Evolutionary conservation across 1,140 invertebrate genomes (phyloP), one percentile per base, ranked within the genome.

Genomic region (Drosophila simulans): DNA sequence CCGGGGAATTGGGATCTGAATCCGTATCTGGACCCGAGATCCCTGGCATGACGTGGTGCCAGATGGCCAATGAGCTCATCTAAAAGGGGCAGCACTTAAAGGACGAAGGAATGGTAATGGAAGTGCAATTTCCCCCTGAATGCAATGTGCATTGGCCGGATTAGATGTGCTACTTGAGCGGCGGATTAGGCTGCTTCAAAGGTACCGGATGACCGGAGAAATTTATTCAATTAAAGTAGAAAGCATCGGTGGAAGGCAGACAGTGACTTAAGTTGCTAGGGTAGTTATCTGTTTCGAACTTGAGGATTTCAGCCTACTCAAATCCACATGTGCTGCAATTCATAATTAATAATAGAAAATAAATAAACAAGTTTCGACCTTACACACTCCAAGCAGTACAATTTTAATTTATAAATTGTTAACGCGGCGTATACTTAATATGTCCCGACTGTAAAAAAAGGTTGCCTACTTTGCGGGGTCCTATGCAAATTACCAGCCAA

Each of bases 401-500:
- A 7, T 31, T 43, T 20, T 20, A 12, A 12, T 39, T 39, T 12
- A 3, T 5, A 39, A 39, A 39, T 11, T 15, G 1, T 10, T 4
- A 20, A 43, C 52, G 5, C 15, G 22, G 20, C 68, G 68, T 57
- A 69, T 71, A 69, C 63, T 57, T 58, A 35, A 71, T 27, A 49
- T 58, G 10, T 27, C 10, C 4, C 15, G 5, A 43, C 17, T 22
- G 27, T 1, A 37, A 12, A 48, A 74, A 22, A 34, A 15, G 2
- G 34, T 65, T 65, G 71, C 60, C 60, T 66, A 66, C 71, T 66
- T 66, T 53, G 56, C 13, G 46, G 71, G 60, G 72, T 17, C 35
- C 8, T 22, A 25, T 22, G 63, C 13, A 55, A 72, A 63, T 42
- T 51, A 12, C 3, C 37, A 13, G 37, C 15, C n/a, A 40, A 22